A percentile compares a stretch with the other conserved stretches of the same genome.
Conservation (phyloP, 2,888 invertebrate species). For the Ametastegia equiseti region DNA sequence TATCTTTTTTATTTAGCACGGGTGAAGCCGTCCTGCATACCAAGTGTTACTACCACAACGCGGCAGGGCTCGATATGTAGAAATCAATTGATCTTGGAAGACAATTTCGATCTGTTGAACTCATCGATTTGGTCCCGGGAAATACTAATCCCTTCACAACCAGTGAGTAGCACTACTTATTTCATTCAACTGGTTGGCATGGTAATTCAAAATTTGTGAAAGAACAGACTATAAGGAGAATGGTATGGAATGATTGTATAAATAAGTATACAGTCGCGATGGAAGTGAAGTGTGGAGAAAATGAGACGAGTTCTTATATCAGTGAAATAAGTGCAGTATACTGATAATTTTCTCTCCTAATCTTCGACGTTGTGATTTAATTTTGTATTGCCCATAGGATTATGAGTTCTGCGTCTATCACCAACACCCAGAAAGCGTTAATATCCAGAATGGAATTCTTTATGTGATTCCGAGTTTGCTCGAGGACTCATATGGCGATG, state of each 20-base stretch:
- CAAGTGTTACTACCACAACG: conserved; percentile 71
- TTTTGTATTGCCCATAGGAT: conserved; percentile 61
- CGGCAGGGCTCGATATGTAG: conserved; percentile 75
- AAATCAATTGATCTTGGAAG: conserved; percentile 80
- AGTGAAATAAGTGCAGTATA: too few relatives aligned
- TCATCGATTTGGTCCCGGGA: conserved; percentile 62
- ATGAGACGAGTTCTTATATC: too few relatives aligned
- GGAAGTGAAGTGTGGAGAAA: background rate
- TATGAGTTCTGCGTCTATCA: conserved; percentile 71
- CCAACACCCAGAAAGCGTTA: conserved; percentile 59
- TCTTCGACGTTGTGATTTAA: too few relatives aligned
- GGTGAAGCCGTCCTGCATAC: conserved; percentile 61
- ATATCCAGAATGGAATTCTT: conserved; percentile 61
- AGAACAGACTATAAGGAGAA: background rate
- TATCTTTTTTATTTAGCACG: background rate
- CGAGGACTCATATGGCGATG: conserved; percentile 66
- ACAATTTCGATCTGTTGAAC: conserved; percentile 77
- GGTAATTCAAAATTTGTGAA: background rate
- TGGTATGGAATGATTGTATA: background rate
- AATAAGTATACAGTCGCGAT: background rate
- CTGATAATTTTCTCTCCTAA: too few relatives aligned
- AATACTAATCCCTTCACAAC: conserved; percentile 63
- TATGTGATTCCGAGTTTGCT: conserved; percentile 64
- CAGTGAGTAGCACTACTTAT: conserved; percentile 59
- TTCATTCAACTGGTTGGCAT: too few relatives aligned